A percentile compares a stretch with the other conserved stretches of the same genome.
phyloP scores from a whole-genome alignment of 1,140 invertebrate genomes.

The Drosophila bipectinata region DNA sequence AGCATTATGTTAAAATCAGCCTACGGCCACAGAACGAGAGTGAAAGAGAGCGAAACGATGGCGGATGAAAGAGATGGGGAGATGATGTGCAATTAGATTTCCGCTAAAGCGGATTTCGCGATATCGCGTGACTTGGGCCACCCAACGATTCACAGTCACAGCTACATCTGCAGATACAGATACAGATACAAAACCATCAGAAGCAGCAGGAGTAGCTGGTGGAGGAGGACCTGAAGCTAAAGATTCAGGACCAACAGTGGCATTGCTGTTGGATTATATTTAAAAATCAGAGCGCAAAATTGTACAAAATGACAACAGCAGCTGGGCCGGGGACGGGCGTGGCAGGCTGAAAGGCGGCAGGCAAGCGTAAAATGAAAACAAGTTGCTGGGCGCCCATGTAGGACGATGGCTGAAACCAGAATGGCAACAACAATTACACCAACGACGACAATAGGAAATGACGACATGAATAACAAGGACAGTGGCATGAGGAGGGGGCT shows the following conservation, averaged over 20 bases:
- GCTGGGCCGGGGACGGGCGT: conserved; percentile 13
- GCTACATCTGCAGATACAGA: background rate
- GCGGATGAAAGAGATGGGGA: conserved; percentile 19
- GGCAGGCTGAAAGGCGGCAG: conserved; percentile 66
- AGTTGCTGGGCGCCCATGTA: conserved; percentile 75
- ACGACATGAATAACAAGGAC: conserved; percentile 79
- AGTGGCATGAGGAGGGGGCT: conserved; percentile 17
- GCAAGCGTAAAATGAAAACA: conserved; percentile 81
- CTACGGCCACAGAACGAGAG: conserved; percentile 55
- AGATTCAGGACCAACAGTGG: conserved; percentile 29
- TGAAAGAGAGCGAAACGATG: conserved; percentile 2
- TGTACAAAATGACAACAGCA: conserved; percentile 79
- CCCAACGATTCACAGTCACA: conserved; percentile 56
- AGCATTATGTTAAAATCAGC: conserved; percentile 82
- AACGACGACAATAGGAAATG: conserved; percentile 77
- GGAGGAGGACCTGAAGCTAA: conserved; percentile 2
- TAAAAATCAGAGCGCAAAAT: conserved; percentile 82
- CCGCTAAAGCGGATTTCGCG: conserved; percentile 81
- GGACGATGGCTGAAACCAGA: conserved; percentile 72
- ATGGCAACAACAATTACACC: conserved; percentile 80
- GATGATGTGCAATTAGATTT: conserved; percentile 82
- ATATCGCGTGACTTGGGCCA: conserved; percentile 77
- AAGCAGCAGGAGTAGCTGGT: background rate
- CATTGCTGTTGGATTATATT: conserved; percentile 73
- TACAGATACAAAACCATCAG: conserved; percentile 14